Evolutionary conservation across 2,113 vertebrate species (phyloP), one percentile per base, ranked within the genome.

Genomic region (Eulacestoma nigropectus): DNA sequence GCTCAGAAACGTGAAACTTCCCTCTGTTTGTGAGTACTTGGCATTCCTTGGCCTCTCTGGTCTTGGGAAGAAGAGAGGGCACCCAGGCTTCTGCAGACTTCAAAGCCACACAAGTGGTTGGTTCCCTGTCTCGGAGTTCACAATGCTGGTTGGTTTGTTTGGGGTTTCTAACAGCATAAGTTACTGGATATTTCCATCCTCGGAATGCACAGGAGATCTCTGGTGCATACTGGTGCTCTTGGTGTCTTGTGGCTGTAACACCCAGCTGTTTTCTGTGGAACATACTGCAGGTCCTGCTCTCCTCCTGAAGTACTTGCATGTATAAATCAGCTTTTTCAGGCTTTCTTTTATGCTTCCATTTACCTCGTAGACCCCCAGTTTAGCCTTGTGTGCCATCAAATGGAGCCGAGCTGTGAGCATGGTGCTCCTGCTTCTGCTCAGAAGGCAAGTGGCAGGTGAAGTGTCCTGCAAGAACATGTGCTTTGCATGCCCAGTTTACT

Each of bases 81-180:
- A 21, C 4, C 0, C 7, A 8, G 13, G 33, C 52, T 78, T 19
- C n/a, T 67, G 44, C 74, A 81, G 26, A 17, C 44, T 62, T 7
- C 20, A 5, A 1, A 13, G 53, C 20, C 25, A 15, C 13, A 3
- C 0, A 2, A 29, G 26, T 32, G 50, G 3, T 6, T 60, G 41
- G 7, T 11, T 74, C 27, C 22, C 25, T 81, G 2, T 19, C 18
- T 12, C 7, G 18, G 57, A 49, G 16, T 26, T 53, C 2, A 2
- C 5, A 4, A 5, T 60, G 50, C 17, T 77, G 79, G 4, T 11
- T 65, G 59, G 27, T 74, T 64, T 37, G 44, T 37, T 18, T 42
- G 68, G 67, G 25, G 26, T 17, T 52, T 56, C 41, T 9, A 17
- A 7, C 42, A 21, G 15, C 32, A 1, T 27, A 15, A 55, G 5